Base-by-base conservation (phyloP, 37 sponge, comb jelly and placozoan species). In the Diacarnus erythraeanus region DNA sequence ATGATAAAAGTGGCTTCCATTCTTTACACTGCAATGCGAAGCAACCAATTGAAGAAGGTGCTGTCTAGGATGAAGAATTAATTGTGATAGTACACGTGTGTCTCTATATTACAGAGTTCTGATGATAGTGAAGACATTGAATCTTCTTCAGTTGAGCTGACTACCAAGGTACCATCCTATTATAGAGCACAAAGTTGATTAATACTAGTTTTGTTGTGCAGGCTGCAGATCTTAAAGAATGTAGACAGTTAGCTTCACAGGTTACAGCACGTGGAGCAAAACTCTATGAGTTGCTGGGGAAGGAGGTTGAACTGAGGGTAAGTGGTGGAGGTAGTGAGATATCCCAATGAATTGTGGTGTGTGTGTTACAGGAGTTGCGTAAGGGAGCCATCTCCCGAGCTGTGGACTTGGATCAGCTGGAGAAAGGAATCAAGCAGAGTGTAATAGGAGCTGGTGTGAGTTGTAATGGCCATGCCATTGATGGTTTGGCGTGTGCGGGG, bases 221-320 rank as follows among this genome's bases (percentile, higher is more conserved):
- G 51, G 51, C 51, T 12, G 12, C 51, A 21, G 96, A 98, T 54
- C 83, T 96, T 42, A 98, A 96, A 69, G 80, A 82, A 30, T 91
- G 91, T 42, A 72, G 99, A 59, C 94, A 98, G 85, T 70, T 98
- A 23, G 96, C 99, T 0, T 91, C 97, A 12, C 92, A 98, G 54
- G 91, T 98, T 29, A 98, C 99, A 10, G 73, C 85, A 33, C 77
- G 76, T 34, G 99, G 99, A 71, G 95, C 99, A 21, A 89, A 77
- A 58, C 74, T 98, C 57, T 92, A 92, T 74, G 97, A 93, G 40
- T 82, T 98, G 66, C 80, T 98, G 38, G 88, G 93, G 1, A 81
- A 80, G 26, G 99, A 98, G 80, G 85, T 92, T 22, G 97, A 93
- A 8, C 72, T 98, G 54, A 84, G 92, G 61, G 94, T 90, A 58